A percentile compares a stretch with the other conserved stretches of the same genome.
These are phyloP conservation scores for Drosophila niveifrons DNA, from an alignment of 2,888 invertebrate genomes.

Conservation along the genomic window DNA sequence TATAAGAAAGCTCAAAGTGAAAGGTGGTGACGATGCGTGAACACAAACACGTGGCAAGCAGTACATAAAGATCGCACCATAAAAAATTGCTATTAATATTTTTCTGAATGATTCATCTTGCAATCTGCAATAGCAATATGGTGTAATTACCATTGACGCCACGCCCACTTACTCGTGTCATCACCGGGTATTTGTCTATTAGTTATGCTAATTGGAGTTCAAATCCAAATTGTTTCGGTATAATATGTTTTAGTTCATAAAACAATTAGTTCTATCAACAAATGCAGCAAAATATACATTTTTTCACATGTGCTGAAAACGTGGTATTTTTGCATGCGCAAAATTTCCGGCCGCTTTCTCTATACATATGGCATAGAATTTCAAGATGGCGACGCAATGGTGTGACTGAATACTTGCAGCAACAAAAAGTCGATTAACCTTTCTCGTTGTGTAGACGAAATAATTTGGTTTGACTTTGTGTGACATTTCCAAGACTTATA, in stretches of 20 bases:
- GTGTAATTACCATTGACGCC: conserved; percentile 55
- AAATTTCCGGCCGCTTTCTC: conserved; percentile 55
- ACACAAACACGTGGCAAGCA: conserved; percentile 72
- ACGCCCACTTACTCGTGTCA: conserved; percentile 59
- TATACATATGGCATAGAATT: conserved; percentile 59
- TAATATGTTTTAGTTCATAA: conserved; percentile 1
- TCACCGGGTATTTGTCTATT: conserved; percentile 8
- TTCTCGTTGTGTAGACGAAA: neutral
- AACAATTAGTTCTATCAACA: conserved; percentile 9
- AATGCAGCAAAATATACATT: neutral
- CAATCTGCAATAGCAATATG: conserved; percentile 62
- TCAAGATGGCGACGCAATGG: conserved; percentile 73
- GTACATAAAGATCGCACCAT: conserved; percentile 27
- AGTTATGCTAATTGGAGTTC: neutral
- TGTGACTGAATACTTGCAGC: conserved; percentile 49
- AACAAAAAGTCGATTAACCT: conserved; percentile 17
- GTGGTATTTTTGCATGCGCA: conserved; percentile 51
- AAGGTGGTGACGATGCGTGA: conserved; percentile 62
- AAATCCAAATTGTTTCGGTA: neutral
- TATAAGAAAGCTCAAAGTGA: conserved; percentile 65
- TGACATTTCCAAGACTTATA: neutral
- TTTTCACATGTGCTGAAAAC: conserved; percentile 36
- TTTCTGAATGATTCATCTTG: conserved; percentile 24
- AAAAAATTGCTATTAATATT: conserved; percentile 29
- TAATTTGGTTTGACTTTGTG: neutral